Evolutionary conservation across 2,113 vertebrate genomes (phyloP), one percentile per base, ranked within the genome.

Genomic region (Thamnaconus septentrionalis): DNA sequence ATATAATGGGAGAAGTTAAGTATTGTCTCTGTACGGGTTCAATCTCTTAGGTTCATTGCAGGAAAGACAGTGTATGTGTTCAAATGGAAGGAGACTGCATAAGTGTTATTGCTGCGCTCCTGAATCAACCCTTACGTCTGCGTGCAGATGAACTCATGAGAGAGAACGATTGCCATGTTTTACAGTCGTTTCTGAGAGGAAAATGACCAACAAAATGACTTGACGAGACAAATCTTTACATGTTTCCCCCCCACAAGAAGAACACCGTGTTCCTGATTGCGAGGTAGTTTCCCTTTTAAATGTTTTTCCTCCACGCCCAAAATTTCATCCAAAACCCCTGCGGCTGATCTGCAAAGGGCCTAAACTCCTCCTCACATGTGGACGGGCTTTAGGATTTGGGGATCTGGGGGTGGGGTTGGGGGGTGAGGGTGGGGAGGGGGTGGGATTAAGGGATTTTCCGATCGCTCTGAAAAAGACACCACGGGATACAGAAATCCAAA

Each of bases 391-490:
- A 42, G 83, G 81, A 81, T 85, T 86, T 76, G 53, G 55, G 80
- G 74, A 87, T 89, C 56, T 76, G 57, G 50, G 53, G 18, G 18
- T 31, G 18, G 18, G 18, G 18, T 31, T 31, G 18, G 18, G 18
- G 18, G 18, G 18, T 31, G 18, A 31, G 18, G 18, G 18, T 31
- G 18, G 18, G 18, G 18, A 31, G 18, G 18, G 18, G 18, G 18
- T 31, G 18, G 80, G 81, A 90, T 92, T 90, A 86, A 63, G 64
- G 81, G 89, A 89, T 90, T 89, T 91, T 85, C 64, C 56, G 69
- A 85, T 80, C 64, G 59, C 78, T 60, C 71, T 77, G 87, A 79
- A 85, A 87, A 86, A 80, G 70, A 81, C 76, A 81, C 79, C 77
- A 59, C 56, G 69, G 81, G 84, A 87, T 63, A 79, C 53, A 83